Base-by-base conservation (phyloP, 2,888 invertebrate species). In the Ditylenchus weischeri region DNA sequence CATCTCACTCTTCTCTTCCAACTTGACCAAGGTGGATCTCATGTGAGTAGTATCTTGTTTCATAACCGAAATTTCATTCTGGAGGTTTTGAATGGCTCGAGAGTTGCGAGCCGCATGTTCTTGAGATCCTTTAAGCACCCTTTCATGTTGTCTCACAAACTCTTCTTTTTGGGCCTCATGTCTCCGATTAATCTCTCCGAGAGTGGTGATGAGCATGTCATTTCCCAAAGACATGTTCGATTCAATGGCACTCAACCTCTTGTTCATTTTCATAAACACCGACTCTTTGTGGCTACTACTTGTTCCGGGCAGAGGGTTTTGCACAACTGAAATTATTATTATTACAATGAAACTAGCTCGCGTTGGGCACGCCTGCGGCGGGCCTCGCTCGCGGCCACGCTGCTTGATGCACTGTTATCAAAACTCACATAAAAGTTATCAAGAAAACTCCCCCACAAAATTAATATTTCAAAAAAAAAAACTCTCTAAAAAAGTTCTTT, bases 191-290 rank as follows among this genome's bases (percentile, higher is more conserved):
- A 98, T 86, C 84, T 96, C 95, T 84, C 95, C 15, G 11, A 95
- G 75, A 98, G 86, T 84, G 96, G 98, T 84, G 43, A 43, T 43
- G 3, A 43, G 43, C 43, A 43, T 43, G 43, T 94, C 93, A 69
- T 91, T 91, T 75, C 93, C 94, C 51, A 98, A 87, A 18, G 94
- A 93, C 89, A 98, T 92, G 85, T 98, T 98, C 76, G 91, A 88
- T 85, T 98, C 98, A 76, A 98, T 87, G 62, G 91, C 72, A 11
- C 79, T 72, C 67, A 98, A 92, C 82, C 94, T 89, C 84, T 96
- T 98, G 69, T 92, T 92, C 68, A 98, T 88, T 75, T 95, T 88
- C 83, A 96, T 88, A 84, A 98, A 93, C n/a, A 95, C 91, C 11
- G 93, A 92, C 84, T 95, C 94, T 50, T 77, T 78, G 69, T 71